These are phyloP conservation scores for Saccostrea cuccullata DNA, from an alignment of 1,140 invertebrate genomes.

Conservation along the genomic window DNA sequence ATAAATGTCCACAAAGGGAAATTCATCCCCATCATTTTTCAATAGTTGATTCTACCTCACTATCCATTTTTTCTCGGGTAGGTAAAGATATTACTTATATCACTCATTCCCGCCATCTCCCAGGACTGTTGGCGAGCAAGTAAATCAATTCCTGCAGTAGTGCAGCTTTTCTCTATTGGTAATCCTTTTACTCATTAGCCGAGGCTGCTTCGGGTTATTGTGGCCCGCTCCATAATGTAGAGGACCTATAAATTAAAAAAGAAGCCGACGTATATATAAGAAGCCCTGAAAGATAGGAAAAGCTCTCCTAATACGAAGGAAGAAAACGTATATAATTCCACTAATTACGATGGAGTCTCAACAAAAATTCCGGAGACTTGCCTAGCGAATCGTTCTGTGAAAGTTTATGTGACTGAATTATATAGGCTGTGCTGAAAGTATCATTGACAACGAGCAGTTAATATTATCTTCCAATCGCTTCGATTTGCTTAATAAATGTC, in stretches of 20 bases:
- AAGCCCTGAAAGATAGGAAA: background rate
- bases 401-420: background rate
- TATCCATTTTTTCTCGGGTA: background rate
- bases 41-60: background rate
- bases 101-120: background rate
- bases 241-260: slow-evolving; percentile 35
- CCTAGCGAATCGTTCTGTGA: background rate
- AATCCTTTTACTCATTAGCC: slow-evolving; percentile 23
- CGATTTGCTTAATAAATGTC: slow-evolving; percentile 14
- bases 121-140: background rate
- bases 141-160: slow-evolving; percentile 22
- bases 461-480: background rate
- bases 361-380: background rate
- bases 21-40: slow-evolving; percentile 16
- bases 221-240: slow-evolving; percentile 1
- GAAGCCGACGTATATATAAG: background rate
- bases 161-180: slow-evolving; percentile 27
- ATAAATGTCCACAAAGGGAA: background rate
- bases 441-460: background rate
- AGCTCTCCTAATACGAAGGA: background rate
- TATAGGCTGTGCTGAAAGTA: background rate
- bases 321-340: background rate
- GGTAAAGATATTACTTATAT: slow-evolving; percentile 12
- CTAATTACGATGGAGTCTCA: background rate
- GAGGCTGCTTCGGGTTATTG: background rate